These are phyloP conservation scores for Pseudobourletiella spinata DNA, from an alignment of 1,140 invertebrate genomes.

Conservation along the genomic window DNA sequence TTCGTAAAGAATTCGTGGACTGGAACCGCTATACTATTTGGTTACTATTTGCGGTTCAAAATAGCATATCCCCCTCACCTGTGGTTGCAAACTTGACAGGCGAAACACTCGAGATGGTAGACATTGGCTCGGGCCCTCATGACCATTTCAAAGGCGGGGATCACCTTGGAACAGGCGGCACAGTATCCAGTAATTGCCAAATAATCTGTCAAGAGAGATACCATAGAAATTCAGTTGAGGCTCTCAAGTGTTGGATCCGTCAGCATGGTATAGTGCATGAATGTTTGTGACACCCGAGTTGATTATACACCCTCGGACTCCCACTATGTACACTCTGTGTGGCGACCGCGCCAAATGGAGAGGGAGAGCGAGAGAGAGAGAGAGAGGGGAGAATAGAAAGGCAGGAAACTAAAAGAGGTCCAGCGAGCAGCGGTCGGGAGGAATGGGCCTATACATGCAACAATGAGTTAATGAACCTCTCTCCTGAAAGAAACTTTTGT, in stretches of 20 bases:
- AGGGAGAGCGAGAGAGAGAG: neutral
- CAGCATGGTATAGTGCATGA: neutral
- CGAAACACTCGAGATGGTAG: slow-evolving; percentile 96
- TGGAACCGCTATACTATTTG: too few species aligned
- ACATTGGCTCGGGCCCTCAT: slow-evolving; percentile 94
- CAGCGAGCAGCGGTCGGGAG: too few species aligned
- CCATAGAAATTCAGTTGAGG: neutral
- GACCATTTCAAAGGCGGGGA: slow-evolving; percentile 98
- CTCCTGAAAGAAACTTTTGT: neutral
- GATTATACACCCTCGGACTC: too few species aligned
- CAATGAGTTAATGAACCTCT: slow-evolving; percentile 19
- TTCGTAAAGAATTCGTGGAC: too few species aligned
- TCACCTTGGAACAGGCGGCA: slow-evolving; percentile 82
- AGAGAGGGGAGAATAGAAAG: neutral
- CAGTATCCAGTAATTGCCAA: slow-evolving; percentile 85
- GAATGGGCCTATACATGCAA: neutral
- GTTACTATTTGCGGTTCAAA: too few species aligned
- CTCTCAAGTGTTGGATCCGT: neutral
- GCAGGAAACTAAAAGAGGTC: neutral
- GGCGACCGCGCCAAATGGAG: neutral
- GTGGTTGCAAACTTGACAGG: slow-evolving; percentile 96
- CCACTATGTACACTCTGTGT: too few species aligned
- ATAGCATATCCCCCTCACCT: too few species aligned
- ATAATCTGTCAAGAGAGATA: slow-evolving; percentile 49
- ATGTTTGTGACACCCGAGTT: too few species aligned